Evolutionary conservation across 2,113 vertebrate genomes (phyloP), one percentile per base, ranked within the genome.

Genomic region (Garra rufa): DNA sequence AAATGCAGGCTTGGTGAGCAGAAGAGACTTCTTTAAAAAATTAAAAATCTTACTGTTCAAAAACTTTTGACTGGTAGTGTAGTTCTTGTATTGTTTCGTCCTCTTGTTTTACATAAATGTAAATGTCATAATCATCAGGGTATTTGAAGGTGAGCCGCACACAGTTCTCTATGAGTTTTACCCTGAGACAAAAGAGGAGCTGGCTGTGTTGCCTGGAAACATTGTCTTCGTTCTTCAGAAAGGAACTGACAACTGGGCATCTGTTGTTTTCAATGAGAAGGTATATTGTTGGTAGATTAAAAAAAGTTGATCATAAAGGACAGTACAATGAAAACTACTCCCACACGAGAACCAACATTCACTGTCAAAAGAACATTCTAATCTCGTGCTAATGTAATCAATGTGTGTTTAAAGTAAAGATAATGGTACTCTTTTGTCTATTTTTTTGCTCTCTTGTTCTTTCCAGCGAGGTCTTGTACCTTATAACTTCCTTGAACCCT

Each of bases 161-260:
- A 96, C 95, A 0, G 97, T 99, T 59, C 89, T 97, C 43, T 99
- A 95, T 0, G 95, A 97, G 88, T 99, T 99, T 89, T 91, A 94
- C 61, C 97, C 98, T 0, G 96, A 97, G 93, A 99, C 97, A 0
- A n/a, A 83, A 0, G 95, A 96, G 65, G 98, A 99, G 91, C 90
- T 99, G 83, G 95, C 94, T 21, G 97, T 99, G 34, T 94, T 97
- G 91, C 96, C 97, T 0, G 98, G 98, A 30, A 99, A 99, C 83
- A 95, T 99, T 1, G 98, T 99, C 86, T 99, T 99, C 89, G 96
- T 99, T 55, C 91, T 98, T 90, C 94, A 96, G 90, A 99, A 95
- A 85, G 96, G 95, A 34, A 89, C 90, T 0, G 98, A 99, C 88
- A 99, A 98, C 88, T 99, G 98, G 98, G 98, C 97, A 0, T 97